These are phyloP conservation scores for Phengaris arion DNA, from an alignment of 2,888 invertebrate genomes.

Conservation along the genomic window DNA sequence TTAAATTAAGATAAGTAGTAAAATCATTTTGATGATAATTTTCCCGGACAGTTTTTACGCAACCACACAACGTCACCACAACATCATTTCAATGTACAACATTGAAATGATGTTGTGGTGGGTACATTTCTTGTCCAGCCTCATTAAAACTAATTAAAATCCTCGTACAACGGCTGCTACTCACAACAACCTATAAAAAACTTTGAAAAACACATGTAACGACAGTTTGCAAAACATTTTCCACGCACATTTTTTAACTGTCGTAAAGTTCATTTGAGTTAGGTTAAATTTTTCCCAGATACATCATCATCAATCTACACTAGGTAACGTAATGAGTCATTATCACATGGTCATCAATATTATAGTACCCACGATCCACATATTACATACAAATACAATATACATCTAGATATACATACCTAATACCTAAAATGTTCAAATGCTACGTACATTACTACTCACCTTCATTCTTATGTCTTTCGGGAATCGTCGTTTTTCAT, in stretches of 20 bases:
- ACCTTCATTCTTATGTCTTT: too few species aligned
- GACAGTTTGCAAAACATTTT: neutral
- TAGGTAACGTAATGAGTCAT: too few species aligned
- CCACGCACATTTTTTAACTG: neutral
- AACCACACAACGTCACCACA: too few species aligned
- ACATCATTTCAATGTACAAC: too few species aligned
- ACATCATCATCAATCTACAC: neutral
- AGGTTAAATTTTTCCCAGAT: neutral
- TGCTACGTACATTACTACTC: too few species aligned
- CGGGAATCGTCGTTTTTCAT: too few species aligned
- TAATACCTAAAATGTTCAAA: too few species aligned
- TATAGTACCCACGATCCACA: too few species aligned
- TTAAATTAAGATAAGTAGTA: too few species aligned
- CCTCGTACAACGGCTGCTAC: neutral
- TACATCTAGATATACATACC: too few species aligned
- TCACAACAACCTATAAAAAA: neutral
- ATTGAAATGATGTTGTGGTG: neutral
- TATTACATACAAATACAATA: neutral
- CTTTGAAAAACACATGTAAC: neutral
- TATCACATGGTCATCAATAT: too few species aligned
- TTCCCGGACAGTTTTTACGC: neutral
- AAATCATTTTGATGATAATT: neutral
- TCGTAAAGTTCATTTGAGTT: neutral
- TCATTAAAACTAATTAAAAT: conserved; percentile 16
- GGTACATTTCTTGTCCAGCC: neutral